A percentile compares a stretch with the other conserved stretches of the same genome.
phyloP scores from a whole-genome alignment of 2,113 vertebrate genomes.

The Suricata suricatta region DNA sequence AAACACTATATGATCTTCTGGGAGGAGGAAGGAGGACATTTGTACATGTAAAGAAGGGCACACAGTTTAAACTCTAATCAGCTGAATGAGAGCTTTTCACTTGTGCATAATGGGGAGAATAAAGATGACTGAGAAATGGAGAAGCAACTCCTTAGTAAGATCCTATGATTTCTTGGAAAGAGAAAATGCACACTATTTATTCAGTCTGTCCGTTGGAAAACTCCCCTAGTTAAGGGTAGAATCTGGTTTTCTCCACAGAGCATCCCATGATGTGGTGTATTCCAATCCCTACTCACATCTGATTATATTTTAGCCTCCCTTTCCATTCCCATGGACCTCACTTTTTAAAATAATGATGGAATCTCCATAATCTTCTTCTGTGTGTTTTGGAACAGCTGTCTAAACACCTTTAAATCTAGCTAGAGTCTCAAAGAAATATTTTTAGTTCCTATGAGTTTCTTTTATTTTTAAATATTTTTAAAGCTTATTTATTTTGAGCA shows the following conservation, averaged over 20 bases:
- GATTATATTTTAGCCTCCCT: not conserved
- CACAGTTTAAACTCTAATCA: not conserved
- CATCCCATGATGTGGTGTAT: not conserved
- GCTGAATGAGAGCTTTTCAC: not conserved
- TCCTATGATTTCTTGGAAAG: not conserved
- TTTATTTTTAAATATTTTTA: too few relatives aligned
- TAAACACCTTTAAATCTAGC: not conserved
- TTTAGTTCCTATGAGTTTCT: not conserved
- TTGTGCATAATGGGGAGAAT: not conserved
- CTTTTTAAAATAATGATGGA: not conserved
- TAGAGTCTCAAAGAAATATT: not conserved
- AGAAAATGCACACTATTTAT: not conserved
- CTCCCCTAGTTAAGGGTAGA: not conserved
- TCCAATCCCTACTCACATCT: not conserved
- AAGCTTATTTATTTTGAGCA: too few relatives aligned
- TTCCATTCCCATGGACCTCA: not conserved
- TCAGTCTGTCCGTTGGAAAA: not conserved
- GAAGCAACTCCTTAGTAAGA: not conserved
- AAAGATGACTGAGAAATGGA: not conserved
- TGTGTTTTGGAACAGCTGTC: not conserved
- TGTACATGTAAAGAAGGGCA: not conserved
- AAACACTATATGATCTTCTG: not conserved
- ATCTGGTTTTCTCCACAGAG: slow-evolving; percentile 8
- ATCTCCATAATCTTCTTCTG: not conserved
- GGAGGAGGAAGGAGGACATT: not conserved